phyloP scores from a whole-genome alignment of 2,797 vertebrate genomes.

The Eremophila alpestris region DNA sequence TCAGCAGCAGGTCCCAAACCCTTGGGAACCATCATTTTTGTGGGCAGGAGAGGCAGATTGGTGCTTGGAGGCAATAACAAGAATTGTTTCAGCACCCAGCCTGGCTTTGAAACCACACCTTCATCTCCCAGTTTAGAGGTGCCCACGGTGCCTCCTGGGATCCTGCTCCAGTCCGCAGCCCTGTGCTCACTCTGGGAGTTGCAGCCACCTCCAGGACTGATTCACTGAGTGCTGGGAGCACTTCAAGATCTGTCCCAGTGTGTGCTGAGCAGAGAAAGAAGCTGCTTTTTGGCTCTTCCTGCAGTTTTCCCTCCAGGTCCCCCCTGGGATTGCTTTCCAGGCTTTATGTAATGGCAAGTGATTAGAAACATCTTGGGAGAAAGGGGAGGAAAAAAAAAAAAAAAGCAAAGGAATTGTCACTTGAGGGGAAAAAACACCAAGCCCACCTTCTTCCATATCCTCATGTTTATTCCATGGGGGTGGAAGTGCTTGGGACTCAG shows the following conservation, averaged over 20 bases:
- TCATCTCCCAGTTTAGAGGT: not conserved
- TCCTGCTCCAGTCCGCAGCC: not conserved
- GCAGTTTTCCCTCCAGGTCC: not conserved
- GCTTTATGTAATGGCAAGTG: not conserved
- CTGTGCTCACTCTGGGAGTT: not conserved
- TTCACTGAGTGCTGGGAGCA: not conserved
- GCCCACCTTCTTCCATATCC: not conserved
- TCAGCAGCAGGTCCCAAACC: not conserved
- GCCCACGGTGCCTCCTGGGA: not conserved
- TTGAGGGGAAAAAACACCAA: not conserved
- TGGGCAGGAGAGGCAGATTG: not conserved
- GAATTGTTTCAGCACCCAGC: not conserved
- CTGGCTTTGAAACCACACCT: not conserved
- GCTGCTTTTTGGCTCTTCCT: not conserved
- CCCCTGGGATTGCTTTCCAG: not conserved
- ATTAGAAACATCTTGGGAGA: not conserved
- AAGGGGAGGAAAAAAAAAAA: not conserved
- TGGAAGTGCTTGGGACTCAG: not conserved
- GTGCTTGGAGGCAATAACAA: not conserved
- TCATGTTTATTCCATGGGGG: not conserved
- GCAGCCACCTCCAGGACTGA: slow-evolving; percentile 28
- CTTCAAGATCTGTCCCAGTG: not conserved
- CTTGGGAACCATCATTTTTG: not conserved
- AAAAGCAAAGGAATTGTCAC: not conserved
- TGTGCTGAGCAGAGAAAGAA: not conserved